These are phyloP conservation scores for Epinotia brunnichana DNA, from an alignment of 2,888 invertebrate species.

Conservation along the genomic window DNA sequence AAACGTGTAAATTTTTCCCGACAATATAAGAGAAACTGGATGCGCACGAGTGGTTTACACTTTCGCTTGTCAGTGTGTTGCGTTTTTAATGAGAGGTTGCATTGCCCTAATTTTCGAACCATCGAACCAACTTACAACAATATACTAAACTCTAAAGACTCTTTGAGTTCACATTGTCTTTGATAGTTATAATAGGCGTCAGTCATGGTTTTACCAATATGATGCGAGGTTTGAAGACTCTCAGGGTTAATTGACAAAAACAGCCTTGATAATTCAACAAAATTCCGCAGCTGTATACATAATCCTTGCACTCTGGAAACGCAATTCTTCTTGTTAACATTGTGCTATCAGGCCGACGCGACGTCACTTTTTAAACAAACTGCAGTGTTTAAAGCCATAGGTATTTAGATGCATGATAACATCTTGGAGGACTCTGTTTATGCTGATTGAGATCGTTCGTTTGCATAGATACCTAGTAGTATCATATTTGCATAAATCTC, in stretches of 20 bases:
- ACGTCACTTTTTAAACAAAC: constrained; percentile 33
- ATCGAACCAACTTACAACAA: not conserved
- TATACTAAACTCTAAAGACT: not conserved
- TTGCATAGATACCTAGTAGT: not conserved
- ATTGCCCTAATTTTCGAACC: constrained; percentile 26
- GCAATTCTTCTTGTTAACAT: constrained; percentile 25
- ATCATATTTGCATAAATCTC: not conserved
- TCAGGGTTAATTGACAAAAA: not conserved
- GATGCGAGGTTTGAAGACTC: not conserved
- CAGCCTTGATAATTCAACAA: constrained; percentile 27
- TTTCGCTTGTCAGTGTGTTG: constrained; percentile 63
- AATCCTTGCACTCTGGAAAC: constrained; percentile 27
- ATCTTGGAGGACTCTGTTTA: constrained; percentile 4
- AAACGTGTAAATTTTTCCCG: constrained; percentile 42
- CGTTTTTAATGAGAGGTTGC: constrained; percentile 46
- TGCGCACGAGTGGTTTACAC: constrained; percentile 74
- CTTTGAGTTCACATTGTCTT: not conserved
- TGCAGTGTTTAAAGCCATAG: constrained; percentile 27
- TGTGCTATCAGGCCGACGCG: constrained; percentile 14
- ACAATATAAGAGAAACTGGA: constrained; percentile 60
- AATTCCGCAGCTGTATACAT: constrained; percentile 31
- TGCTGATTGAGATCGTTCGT: constrained; percentile 17
- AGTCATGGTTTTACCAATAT: not conserved
- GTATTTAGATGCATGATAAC: constrained; percentile 36
- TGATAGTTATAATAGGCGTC: not conserved